Conservation (phyloP, 2,113 vertebrate genomes). For the Eulemur macaco region DNA sequence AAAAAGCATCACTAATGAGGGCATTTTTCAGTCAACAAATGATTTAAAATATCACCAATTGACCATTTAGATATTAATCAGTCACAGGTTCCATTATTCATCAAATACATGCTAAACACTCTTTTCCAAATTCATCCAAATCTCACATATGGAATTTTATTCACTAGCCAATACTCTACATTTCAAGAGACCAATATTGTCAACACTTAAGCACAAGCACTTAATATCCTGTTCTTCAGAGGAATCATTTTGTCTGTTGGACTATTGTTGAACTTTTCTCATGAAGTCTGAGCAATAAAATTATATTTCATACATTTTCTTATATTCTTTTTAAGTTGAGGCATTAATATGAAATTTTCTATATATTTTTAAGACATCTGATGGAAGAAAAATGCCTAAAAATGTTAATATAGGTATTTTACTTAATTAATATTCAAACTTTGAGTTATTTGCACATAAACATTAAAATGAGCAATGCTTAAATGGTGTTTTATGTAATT, state of each 20-base stretch:
- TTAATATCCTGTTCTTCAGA: neutral
- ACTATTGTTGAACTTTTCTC: slow-evolving; percentile 29
- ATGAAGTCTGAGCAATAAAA: neutral
- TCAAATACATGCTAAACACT: neutral
- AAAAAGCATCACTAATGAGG: neutral
- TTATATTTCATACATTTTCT: neutral
- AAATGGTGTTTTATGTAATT: neutral
- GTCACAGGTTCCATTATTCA: neutral
- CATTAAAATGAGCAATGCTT: neutral
- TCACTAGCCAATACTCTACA: neutral
- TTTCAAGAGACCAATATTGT: slow-evolving; percentile 41
- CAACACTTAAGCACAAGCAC: slow-evolving; percentile 24
- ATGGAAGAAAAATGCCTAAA: neutral
- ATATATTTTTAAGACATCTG: neutral
- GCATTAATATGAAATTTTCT: neutral
- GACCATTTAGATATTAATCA: neutral
- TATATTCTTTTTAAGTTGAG: neutral
- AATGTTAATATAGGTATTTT: slow-evolving; percentile 6
- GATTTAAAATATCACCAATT: neutral
- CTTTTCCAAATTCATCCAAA: slow-evolving; percentile 4
- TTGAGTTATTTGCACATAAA: neutral
- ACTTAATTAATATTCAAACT: slow-evolving; percentile 35
- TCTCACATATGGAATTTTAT: slow-evolving; percentile 25
- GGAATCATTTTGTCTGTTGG: slow-evolving; percentile 7
- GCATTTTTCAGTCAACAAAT: neutral